phyloP scores from a whole-genome alignment of 2,113 vertebrate genomes.

The Gorsachius goisagi region DNA sequence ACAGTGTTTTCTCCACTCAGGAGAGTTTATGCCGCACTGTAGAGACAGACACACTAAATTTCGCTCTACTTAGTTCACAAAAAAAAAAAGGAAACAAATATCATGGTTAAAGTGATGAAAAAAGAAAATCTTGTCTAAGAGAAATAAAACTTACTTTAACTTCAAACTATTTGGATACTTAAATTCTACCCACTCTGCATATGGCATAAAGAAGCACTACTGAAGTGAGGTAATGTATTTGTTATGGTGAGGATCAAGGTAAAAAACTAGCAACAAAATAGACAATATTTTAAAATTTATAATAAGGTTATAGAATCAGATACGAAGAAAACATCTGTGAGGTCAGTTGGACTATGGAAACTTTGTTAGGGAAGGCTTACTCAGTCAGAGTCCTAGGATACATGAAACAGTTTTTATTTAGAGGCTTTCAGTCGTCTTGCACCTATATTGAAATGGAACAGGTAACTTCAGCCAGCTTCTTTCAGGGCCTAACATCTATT shows the following conservation, averaged over 20 bases:
- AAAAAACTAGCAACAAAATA: not conserved
- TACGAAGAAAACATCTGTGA: not conserved
- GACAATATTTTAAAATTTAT: not conserved
- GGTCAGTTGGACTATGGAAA: not conserved
- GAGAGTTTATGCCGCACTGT: not conserved
- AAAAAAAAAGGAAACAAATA: not conserved
- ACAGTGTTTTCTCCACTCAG: not conserved
- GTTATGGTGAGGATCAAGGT: not conserved
- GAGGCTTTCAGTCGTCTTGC: not conserved
- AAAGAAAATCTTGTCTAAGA: not conserved
- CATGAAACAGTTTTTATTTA: not conserved
- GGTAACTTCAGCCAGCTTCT: not conserved
- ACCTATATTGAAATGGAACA: not conserved
- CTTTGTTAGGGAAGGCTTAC: not conserved
- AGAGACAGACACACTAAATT: not conserved
- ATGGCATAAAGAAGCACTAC: not conserved
- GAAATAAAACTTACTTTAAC: not conserved
- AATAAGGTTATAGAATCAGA: not conserved
- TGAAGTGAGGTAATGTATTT: not conserved
- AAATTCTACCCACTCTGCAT: not conserved
- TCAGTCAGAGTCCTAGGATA: not conserved
- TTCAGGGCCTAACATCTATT: not conserved
- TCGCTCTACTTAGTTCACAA: not conserved
- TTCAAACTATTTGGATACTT: not conserved
- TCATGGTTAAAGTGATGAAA: not conserved